These are phyloP conservation scores for Plumapathes pennacea DNA, from an alignment of 92 coral and sea anemone genomes.

Conservation along the genomic window DNA sequence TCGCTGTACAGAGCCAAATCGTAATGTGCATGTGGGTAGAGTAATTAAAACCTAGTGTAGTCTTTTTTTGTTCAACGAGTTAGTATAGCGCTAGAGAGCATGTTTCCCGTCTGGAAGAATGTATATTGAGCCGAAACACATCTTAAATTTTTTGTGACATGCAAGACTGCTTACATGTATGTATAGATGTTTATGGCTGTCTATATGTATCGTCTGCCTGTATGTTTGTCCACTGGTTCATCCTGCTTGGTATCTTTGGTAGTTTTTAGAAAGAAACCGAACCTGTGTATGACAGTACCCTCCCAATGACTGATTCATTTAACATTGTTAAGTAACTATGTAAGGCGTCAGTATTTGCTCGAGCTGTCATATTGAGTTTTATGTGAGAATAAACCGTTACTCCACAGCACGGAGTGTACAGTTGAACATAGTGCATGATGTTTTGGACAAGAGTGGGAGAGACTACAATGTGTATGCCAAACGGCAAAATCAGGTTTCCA, in stretches of 20 bases:
- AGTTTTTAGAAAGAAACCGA: constrained; percentile 27
- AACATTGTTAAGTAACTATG: constrained; percentile 66
- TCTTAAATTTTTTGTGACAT: constrained; percentile 67
- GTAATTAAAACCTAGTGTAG: too few species aligned
- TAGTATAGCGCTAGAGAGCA: too few species aligned
- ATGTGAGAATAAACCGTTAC: constrained; percentile 96
- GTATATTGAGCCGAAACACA: constrained; percentile 67
- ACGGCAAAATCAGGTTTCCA: too few species aligned
- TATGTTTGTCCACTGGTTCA: constrained; percentile 16
- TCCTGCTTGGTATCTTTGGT: constrained; percentile 39
- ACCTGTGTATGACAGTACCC: constrained; percentile 42
- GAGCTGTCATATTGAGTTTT: constrained; percentile 90
- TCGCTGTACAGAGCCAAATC: too few species aligned
- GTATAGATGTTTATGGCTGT: constrained; percentile 16
- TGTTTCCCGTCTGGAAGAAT: constrained; percentile 56
- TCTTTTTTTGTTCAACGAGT: too few species aligned
- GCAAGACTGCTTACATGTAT: constrained; percentile 35
- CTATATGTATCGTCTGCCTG: constrained; percentile 4
- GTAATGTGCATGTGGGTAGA: too few species aligned
- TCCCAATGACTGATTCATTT: constrained; percentile 66
- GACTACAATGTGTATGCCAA: neutral
- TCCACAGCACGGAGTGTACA: constrained; percentile 75
- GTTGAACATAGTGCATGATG: constrained; percentile 21
- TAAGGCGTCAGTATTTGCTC: constrained; percentile 86
- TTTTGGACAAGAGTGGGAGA: neutral